phyloP scores from a whole-genome alignment of 1,140 invertebrate species.

The Aphelinus atriplicis region DNA sequence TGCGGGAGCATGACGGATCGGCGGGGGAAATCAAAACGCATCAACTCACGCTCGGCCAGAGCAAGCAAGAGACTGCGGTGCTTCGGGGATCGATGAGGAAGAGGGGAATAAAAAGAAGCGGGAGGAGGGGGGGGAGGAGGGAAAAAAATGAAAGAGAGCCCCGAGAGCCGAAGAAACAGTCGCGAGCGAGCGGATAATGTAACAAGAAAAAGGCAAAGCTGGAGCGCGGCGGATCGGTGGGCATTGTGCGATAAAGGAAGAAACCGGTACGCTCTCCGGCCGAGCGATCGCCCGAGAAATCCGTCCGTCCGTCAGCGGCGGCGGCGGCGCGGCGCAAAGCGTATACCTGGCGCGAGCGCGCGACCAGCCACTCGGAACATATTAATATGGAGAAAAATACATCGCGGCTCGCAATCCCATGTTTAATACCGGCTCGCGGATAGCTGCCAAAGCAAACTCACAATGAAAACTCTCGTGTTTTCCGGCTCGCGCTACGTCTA shows the following conservation, averaged over 20 bases:
- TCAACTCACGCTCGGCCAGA: conserved; percentile 11
- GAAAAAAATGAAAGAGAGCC: too few species aligned
- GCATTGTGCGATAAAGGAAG: conserved; percentile 53
- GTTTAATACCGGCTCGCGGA: conserved; percentile 49
- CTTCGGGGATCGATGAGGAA: conserved; percentile 3
- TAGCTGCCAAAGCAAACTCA: too few species aligned
- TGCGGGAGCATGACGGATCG: too few species aligned
- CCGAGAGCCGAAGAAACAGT: conserved; percentile 31
- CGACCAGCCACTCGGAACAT: conserved; percentile 64
- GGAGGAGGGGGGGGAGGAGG: too few species aligned
- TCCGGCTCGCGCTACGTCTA: too few species aligned
- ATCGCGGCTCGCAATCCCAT: conserved; percentile 58
- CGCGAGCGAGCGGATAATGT: conserved; percentile 36
- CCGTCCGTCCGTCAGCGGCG: conserved; percentile 53
- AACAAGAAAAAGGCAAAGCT: conserved; percentile 32
- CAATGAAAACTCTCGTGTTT: too few species aligned
- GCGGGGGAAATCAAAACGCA: neutral
- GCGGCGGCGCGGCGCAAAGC: too few species aligned
- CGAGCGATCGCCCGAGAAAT: conserved; percentile 25
- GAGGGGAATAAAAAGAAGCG: neutral
- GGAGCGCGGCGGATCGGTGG: conserved; percentile 42
- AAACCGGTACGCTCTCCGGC: conserved; percentile 52
- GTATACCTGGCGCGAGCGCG: conserved; percentile 51
- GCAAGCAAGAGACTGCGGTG: too few species aligned
- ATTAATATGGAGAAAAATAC: conserved; percentile 66